phyloP scores from a whole-genome alignment of 2,113 vertebrate species.

The Patagioenas fasciata region DNA sequence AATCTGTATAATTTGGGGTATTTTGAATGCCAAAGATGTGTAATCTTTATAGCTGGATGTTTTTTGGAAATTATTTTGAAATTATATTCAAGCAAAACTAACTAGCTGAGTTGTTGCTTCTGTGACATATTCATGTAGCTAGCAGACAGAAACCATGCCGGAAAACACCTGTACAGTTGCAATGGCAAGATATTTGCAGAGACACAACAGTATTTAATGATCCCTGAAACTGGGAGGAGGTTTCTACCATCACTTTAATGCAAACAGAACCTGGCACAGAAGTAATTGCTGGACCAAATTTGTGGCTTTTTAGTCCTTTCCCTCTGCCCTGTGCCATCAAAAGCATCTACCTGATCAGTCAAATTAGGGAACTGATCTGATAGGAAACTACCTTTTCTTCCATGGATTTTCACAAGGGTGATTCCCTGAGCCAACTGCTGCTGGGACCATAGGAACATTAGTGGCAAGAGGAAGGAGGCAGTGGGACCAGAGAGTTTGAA shows the following conservation, averaged over 20 bases:
- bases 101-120: not conserved
- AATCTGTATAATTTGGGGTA: not conserved
- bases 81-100: not conserved
- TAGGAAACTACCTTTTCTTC: not conserved
- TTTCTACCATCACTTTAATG: not conserved
- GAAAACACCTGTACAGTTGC: not conserved
- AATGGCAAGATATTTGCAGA: not conserved
- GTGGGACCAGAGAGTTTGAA: not conserved
- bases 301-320: not conserved
- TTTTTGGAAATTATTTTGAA: not conserved
- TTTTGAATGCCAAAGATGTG: not conserved
- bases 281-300: accelerated
- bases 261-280: not conserved
- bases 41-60: not conserved
- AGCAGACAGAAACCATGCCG: not conserved
- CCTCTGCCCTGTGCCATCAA: not conserved
- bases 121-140: accelerated
- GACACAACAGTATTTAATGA: not conserved
- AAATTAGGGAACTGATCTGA: not conserved
- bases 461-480: not conserved
- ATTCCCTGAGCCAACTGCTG: accelerated
- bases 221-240: not conserved
- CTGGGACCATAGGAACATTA: not conserved
- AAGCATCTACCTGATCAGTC: not conserved
- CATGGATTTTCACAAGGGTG: not conserved